Base-by-base conservation (phyloP, 92 coral and sea anemone species). In the Porites cylindrica region DNA sequence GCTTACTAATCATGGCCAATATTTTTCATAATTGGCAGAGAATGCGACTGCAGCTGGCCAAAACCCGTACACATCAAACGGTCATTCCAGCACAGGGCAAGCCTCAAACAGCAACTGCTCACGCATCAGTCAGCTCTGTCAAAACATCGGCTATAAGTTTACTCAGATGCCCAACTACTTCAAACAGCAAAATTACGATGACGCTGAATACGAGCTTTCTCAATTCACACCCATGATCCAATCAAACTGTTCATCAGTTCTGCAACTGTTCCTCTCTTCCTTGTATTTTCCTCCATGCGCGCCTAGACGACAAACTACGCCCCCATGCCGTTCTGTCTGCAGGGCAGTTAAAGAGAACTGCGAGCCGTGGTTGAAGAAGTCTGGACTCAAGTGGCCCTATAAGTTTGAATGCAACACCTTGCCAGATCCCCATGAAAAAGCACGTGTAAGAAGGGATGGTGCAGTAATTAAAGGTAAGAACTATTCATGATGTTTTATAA, bases 141-240 rank as follows among this genome's bases (percentile, higher is more conserved):
- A 58, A 54, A 78, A 81, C 72, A 82, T 93, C 18, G 96, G 96
- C 16, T 93, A 93, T 81, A 88, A 93, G 66, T 84, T 82, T 78
- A 88, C 96, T 0, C 80, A 75, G 70, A 77, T 91, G 91, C 96
- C 96, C 5, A 93, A 93, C 79, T 78, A 80, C 88, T 84, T 91
- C 85, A 84, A 83, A 16, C 92, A 93, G 7, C 84, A 79, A 50
- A 82, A 54, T 11, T 93, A 88, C 52, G 56, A 69, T 1, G 94
- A 91, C 24, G 96, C 94, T 10, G 86, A 70, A 18, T 29, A 77
- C 6, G 85, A 85, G 59, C 77, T 93, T 7, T 83, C 77, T 6
- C 94, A 91, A 21, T 91, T 91, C 68, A 77, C 85, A 2, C 91
- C 84, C 7, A 62, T 91, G 59, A 76, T 91, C 10, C 79, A 75